phyloP scores from a whole-genome alignment of 2,888 invertebrate species.

The Stenichneumon culpator region DNA sequence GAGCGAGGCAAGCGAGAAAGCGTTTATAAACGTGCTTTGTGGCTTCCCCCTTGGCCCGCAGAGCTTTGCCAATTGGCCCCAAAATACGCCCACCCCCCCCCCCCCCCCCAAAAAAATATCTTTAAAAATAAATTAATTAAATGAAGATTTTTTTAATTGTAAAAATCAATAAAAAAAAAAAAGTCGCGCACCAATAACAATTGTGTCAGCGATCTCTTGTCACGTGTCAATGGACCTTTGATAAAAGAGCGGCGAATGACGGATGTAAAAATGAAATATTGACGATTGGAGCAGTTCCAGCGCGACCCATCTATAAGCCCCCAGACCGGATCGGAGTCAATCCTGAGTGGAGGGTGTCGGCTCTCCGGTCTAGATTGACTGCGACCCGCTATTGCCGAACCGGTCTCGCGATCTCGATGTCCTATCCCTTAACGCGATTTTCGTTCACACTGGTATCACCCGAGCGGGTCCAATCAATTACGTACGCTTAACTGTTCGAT shows the following conservation, averaged over 20 bases:
- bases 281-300: neutral
- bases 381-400: constrained; percentile 33
- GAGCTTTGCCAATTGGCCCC: neutral
- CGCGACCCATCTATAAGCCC: constrained; percentile 36
- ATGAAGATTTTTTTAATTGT: constrained; percentile 4
- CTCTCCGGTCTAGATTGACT: constrained; percentile 26
- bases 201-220: neutral
- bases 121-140: neutral
- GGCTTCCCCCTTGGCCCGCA: neutral
- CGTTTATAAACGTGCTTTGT: constrained; percentile 28
- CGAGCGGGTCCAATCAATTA: constrained; percentile 24
- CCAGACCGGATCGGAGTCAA: neutral
- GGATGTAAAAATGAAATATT: constrained; percentile 1
- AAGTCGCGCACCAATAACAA: neutral
- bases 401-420: constrained; percentile 36
- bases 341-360: neutral
- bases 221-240: neutral
- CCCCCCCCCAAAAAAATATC: too few species aligned
- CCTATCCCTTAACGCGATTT: constrained; percentile 30
- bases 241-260: neutral
- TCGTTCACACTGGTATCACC: neutral
- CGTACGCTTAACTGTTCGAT: constrained; percentile 42
- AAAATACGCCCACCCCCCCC: neutral
- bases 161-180: neutral
- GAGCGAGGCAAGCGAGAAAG: constrained; percentile 29